phyloP scores from a whole-genome alignment of 92 coral and sea anemone species.

The Ricordea florida region DNA sequence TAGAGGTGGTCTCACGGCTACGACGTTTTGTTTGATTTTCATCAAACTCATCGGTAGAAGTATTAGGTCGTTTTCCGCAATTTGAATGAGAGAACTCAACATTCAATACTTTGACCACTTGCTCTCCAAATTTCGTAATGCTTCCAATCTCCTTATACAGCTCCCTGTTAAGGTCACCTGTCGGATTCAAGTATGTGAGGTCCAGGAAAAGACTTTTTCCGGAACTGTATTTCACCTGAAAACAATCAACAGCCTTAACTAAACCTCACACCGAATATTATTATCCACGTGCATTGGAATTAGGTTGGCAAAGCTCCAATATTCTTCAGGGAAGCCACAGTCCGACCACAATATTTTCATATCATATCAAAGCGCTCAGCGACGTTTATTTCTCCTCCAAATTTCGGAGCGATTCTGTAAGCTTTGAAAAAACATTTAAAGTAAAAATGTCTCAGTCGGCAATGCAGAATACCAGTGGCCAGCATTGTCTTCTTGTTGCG shows the following conservation, averaged over 20 bases:
- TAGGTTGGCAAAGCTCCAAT: neutral
- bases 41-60: neutral
- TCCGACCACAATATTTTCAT: neutral
- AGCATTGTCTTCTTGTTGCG: no score
- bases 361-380: neutral
- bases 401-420: no score
- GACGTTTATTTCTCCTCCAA: no score
- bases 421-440: no score
- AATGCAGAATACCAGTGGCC: no score
- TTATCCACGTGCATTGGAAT: neutral
- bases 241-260: neutral
- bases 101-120: neutral
- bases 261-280: neutral
- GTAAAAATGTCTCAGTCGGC: no score
- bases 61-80: neutral
- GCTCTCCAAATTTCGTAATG: constrained; percentile 9
- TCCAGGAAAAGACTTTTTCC: constrained; percentile 18
- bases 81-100: neutral
- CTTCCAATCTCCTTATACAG: constrained; percentile 5
- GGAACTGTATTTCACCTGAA: constrained; percentile 19
- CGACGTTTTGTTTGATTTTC: neutral
- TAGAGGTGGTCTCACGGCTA: neutral
- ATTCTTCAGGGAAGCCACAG: neutral
- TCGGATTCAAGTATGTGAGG: neutral
- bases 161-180: constrained; percentile 21